Percentiles rank a stretch among this genome's conserved stretches.
phyloP scores from a whole-genome alignment of 2,888 invertebrate species.

The Nipponacmea schrenckii region DNA sequence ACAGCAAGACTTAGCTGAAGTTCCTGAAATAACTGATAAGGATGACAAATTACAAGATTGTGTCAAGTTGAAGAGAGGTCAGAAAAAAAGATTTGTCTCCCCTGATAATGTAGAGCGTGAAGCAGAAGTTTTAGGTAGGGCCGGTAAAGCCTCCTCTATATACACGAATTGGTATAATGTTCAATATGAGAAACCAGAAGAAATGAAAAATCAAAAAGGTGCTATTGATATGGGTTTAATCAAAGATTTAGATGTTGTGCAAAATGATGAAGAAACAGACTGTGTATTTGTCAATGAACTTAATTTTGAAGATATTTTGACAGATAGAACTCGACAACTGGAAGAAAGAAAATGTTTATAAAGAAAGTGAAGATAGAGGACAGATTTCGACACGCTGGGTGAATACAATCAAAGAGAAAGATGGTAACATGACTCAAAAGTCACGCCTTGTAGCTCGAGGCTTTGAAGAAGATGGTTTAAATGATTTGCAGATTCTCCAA shows the following conservation, averaged over 20 bases:
- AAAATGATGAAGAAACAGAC: not conserved
- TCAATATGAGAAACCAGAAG: constrained; percentile 3
- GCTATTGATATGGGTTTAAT: constrained; percentile 11
- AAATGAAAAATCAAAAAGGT: not conserved
- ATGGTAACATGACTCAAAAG: not conserved
- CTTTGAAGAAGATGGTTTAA: not conserved
- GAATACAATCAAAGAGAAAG: not conserved
- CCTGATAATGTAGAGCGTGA: not conserved
- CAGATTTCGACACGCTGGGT: constrained; percentile 4
- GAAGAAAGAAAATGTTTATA: not conserved
- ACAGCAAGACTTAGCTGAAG: not conserved
- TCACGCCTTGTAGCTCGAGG: constrained; percentile 7
- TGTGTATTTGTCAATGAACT: not conserved
- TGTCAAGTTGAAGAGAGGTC: constrained; percentile 4
- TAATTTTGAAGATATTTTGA: not conserved
- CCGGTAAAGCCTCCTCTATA: constrained; percentile 14
- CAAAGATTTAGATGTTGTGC: not conserved
- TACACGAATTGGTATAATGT: constrained; percentile 18
- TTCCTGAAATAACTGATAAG: not conserved
- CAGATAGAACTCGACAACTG: not conserved
- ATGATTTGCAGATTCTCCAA: constrained; percentile 9
- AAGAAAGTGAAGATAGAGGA: constrained; percentile 4
- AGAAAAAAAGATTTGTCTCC: not conserved
- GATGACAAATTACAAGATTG: not conserved
- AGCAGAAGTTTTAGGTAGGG: constrained; percentile 13